A percentile compares a stretch with the other conserved stretches of the same genome.
These are phyloP conservation scores for Synergus laeviventris DNA, from an alignment of 2,888 invertebrate species.

Conservation along the genomic window DNA sequence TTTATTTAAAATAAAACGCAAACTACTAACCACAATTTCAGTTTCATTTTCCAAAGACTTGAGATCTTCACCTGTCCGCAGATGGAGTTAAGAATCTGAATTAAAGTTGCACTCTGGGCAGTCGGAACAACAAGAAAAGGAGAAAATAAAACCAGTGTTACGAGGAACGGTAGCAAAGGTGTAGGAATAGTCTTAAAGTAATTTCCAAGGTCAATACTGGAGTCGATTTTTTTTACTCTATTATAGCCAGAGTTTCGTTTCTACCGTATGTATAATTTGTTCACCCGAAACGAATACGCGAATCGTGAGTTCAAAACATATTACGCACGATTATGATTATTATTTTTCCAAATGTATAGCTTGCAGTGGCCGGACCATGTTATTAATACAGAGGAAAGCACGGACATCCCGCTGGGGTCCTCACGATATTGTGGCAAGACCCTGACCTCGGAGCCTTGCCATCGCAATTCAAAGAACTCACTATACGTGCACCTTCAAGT, in stretches of 20 bases:
- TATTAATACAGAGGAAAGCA: conserved; percentile 67
- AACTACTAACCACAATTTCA: neutral
- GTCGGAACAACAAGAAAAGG: neutral
- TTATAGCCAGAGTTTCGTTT: neutral
- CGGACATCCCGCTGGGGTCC: conserved; percentile 67
- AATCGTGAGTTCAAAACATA: conserved; percentile 59
- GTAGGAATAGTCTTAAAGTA: conserved; percentile 15
- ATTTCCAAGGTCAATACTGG: conserved; percentile 31
- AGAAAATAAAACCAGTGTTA: conserved; percentile 4
- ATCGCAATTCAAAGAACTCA: conserved; percentile 47
- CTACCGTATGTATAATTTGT: conserved; percentile 45
- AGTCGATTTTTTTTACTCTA: neutral
- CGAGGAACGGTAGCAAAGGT: conserved; percentile 18
- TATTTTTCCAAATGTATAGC: conserved; percentile 64
- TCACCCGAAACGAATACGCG: conserved; percentile 50
- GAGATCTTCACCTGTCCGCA: neutral
- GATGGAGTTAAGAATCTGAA: neutral
- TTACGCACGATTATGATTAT: conserved; percentile 67
- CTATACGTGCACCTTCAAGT: conserved; percentile 31
- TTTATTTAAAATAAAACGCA: neutral
- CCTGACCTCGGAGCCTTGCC: conserved; percentile 61
- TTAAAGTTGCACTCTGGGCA: neutral
- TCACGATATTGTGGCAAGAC: conserved; percentile 67
- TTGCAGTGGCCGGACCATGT: conserved; percentile 57
- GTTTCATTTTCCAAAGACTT: neutral